Conservation (phyloP, 2,113 vertebrate species). For the Cheilinus undulatus region DNA sequence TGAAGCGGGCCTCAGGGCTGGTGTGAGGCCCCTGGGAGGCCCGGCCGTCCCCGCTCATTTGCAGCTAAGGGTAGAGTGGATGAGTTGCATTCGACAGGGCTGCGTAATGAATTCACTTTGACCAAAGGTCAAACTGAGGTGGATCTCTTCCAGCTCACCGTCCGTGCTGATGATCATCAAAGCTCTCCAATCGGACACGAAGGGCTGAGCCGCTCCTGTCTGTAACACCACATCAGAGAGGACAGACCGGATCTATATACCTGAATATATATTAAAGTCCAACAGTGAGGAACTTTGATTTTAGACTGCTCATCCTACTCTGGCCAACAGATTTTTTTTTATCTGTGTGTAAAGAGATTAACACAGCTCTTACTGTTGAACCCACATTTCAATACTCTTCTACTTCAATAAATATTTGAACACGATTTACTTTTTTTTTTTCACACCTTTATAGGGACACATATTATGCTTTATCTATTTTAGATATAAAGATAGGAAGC, state of each 20-base stretch:
- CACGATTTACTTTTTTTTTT: too few species aligned
- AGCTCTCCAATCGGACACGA: neutral
- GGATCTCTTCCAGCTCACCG: conserved; percentile 48
- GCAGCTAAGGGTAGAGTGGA: conserved; percentile 13
- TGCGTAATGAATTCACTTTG: conserved; percentile 34
- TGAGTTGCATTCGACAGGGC: conserved; percentile 4
- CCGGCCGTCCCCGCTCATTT: conserved; percentile 35
- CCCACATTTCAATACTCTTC: too few species aligned
- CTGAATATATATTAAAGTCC: neutral
- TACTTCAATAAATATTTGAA: too few species aligned
- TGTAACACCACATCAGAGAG: neutral
- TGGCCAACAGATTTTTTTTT: too few species aligned
- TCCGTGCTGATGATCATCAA: conserved; percentile 30
- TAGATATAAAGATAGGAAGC: too few species aligned
- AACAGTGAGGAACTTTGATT: neutral
- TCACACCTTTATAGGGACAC: too few species aligned
- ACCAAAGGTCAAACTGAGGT: conserved; percentile 47
- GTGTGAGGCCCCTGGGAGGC: conserved; percentile 17
- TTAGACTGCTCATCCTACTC: neutral
- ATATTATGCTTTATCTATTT: too few species aligned
- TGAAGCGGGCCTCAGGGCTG: conserved; percentile 3
- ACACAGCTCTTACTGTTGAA: too few species aligned
- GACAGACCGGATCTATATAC: neutral
- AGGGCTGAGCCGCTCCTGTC: neutral
- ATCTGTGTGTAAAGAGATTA: too few species aligned